Conservation (phyloP, 92 coral and sea anemone species). For the Zoanthus gigantus region DNA sequence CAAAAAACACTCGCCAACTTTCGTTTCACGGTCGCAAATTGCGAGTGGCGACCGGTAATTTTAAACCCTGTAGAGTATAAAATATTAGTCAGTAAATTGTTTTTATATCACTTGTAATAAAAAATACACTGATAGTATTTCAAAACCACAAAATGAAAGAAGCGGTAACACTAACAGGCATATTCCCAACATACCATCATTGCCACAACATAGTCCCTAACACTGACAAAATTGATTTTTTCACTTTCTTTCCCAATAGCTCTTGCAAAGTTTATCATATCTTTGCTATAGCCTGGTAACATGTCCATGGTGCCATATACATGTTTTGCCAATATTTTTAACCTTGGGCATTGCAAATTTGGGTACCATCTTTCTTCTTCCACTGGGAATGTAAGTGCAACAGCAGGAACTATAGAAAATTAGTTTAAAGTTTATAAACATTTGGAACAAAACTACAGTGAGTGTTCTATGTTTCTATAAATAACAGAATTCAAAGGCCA, state of each 20-base stretch:
- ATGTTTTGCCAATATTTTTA: constrained; percentile 12
- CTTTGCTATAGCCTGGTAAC: constrained; percentile 57
- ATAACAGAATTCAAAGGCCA: no score
- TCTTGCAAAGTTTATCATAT: constrained; percentile 52
- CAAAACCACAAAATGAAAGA: not conserved
- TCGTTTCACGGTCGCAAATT: no score
- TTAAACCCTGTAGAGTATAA: no score
- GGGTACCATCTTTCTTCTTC: constrained; percentile 43
- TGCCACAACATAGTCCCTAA: constrained; percentile 61
- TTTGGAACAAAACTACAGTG: no score
- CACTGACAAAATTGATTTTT: constrained; percentile 47
- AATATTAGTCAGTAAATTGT: no score
- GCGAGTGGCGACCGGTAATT: no score
- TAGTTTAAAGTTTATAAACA: not conserved
- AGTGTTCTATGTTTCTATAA: not conserved
- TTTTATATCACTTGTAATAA: no score
- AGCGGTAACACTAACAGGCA: no score
- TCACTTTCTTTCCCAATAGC: constrained; percentile 51
- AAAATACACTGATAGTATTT: no score
- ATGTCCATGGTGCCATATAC: constrained; percentile 35
- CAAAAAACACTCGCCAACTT: no score
- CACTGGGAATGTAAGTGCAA: constrained; percentile 20
- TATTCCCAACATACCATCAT: constrained; percentile 53
- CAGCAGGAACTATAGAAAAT: constrained; percentile 35
- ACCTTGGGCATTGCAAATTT: constrained; percentile 6